Conservation (phyloP, 2,888 invertebrate genomes). For the Eueremaeus valkanovi region DNA sequence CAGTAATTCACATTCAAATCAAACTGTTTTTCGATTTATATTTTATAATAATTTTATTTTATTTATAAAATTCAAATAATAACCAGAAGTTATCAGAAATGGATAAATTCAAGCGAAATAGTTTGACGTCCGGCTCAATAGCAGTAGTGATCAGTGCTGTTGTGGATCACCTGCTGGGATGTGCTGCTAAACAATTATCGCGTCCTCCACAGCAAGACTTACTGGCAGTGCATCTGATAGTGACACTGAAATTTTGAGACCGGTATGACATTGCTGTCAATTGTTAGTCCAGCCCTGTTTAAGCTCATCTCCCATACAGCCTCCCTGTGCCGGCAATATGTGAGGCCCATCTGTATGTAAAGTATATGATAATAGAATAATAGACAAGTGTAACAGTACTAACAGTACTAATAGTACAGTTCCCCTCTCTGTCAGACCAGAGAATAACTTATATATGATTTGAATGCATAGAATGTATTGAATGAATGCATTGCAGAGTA, state of each 20-base stretch:
- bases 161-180: conserved; percentile 15
- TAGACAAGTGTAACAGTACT: conserved; percentile 27
- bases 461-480: too few relatives aligned
- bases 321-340: background rate
- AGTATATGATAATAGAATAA: conserved; percentile 34
- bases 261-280: background rate
- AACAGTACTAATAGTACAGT: too few relatives aligned
- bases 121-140: background rate
- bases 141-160: background rate
- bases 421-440: background rate
- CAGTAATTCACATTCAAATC: background rate
- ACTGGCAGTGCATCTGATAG: background rate
- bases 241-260: conserved; percentile 8
- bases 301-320: too few relatives aligned
- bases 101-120: background rate
- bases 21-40: background rate
- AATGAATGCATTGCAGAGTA: background rate
- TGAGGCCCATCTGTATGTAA: conserved; percentile 24
- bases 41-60: background rate
- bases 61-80: background rate
- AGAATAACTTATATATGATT: background rate
- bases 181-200: background rate
- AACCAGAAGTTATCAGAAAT: background rate
- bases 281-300: background rate
- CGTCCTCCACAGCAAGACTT: background rate